Percentiles rank a stretch among this genome's conserved stretches.
Conservation (phyloP, 2,797 vertebrate species). For the Aldrovandia affinis region DNA sequence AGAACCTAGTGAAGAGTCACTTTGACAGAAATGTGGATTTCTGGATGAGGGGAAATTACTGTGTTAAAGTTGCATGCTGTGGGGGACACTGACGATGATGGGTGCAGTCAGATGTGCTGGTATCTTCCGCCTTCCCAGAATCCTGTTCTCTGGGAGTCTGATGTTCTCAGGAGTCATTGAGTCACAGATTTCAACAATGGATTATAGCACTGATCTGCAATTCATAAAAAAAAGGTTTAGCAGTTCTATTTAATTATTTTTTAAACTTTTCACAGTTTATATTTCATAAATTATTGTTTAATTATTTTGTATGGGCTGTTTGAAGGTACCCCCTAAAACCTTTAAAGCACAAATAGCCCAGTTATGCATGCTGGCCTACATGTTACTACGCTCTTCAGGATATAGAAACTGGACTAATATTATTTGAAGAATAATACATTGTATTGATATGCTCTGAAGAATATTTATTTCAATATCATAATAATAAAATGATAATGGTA, state of each 20-base stretch:
- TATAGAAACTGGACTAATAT: neutral
- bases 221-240: neutral
- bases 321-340: neutral
- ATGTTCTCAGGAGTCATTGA: no score
- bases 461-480: no score
- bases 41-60: neutral
- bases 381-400: neutral
- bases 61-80: neutral
- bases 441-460: no score
- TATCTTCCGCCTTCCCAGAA: conserved; percentile 18
- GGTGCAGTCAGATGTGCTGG: neutral
- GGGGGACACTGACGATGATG: neutral
- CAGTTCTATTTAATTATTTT: neutral
- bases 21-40: neutral
- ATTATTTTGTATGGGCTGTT: neutral
- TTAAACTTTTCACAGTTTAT: neutral
- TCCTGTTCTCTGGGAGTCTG: neutral
- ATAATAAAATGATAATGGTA: no score
- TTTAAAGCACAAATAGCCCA: neutral
- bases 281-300: neutral
- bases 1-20: conserved; percentile 40
- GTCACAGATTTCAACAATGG: neutral
- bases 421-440: neutral
- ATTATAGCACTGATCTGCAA: neutral
- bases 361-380: neutral